Base-by-base conservation (phyloP, 2,888 invertebrate genomes). In the Perdita meconis region DNA sequence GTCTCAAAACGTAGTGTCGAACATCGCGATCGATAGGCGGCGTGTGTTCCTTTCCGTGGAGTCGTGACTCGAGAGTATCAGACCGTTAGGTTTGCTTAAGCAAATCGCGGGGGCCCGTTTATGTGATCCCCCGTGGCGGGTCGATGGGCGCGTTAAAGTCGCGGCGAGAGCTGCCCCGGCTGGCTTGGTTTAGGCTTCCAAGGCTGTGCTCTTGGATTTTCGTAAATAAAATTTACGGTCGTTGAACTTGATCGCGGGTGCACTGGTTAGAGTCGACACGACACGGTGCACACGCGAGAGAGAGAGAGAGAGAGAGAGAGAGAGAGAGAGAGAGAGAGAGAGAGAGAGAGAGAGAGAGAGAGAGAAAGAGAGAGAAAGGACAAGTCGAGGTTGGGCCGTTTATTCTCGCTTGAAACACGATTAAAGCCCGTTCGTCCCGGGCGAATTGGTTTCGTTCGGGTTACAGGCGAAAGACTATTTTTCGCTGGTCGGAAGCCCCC, bases 211-310 rank as follows among this genome's bases (percentile, higher is more conserved):
- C 47, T 42, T 51, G 69, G 72, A 69, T 84, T 83, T 83, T 87
- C 83, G 83, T 86, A 86, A 87, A 87, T 86, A 87, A 88, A 87
- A 86, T 88, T 83, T 79, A 79, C 73, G 83, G 87, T 83, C 86
- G 76, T 83, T 87, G 87, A 88, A 84, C 87, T 75, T 61, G 42
- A 65, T 71, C 60, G 57, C 51, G 38, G 10, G 30, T 19, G 30
- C 6, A 50, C 67, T 59, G 10, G 51, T 63, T n/a, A 74, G 64
- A 47, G 51, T 47, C 40, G 24, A n/a, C 8, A 16, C 26, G 2
- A 13, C 65, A 50, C 53, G 73, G 57, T 70, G 63, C 66, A 71
- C 68, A 71, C 73, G 81, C 22, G 8, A 19, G 10, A 10, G 22
- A 47, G 19, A 22, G 22, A 0, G 47, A n/a, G 22, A 2, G 47